Conservation (phyloP, 2,888 invertebrate species). For the Argyresthia goedartella region DNA sequence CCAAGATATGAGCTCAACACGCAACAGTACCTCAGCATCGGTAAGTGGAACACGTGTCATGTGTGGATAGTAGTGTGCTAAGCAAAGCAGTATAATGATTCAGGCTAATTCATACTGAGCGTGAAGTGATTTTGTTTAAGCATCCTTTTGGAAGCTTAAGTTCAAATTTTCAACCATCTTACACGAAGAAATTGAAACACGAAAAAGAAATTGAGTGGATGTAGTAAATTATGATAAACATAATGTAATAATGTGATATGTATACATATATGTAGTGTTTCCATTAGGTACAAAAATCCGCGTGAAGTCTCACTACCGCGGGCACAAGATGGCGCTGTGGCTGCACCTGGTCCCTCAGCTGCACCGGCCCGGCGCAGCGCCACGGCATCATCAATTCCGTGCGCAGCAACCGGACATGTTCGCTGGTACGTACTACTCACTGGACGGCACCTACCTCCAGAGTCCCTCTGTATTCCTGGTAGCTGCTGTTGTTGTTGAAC, state of each 20-base stretch:
- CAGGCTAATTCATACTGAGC: too few species aligned
- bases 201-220: too few species aligned
- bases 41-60: slow-evolving; percentile 70
- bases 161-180: too few species aligned
- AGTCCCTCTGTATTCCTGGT: background rate
- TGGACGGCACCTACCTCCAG: background rate
- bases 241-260: too few species aligned
- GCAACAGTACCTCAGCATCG: slow-evolving; percentile 84
- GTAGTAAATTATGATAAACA: too few species aligned
- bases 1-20: slow-evolving; percentile 83
- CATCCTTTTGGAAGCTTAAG: too few species aligned
- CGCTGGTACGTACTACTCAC: slow-evolving; percentile 71
- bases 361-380: slow-evolving; percentile 81
- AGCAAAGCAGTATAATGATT: too few species aligned
- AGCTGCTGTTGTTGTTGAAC: background rate
- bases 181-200: too few species aligned
- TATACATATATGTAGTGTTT: slow-evolving; percentile 8
- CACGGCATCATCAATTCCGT: slow-evolving; percentile 83
- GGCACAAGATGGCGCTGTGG: slow-evolving; percentile 93
- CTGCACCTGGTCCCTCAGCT: slow-evolving; percentile 87
- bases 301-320: slow-evolving; percentile 87
- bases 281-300: slow-evolving; percentile 76
- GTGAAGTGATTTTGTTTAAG: too few species aligned
- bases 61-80: too few species aligned
- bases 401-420: slow-evolving; percentile 77